Evolutionary conservation across 2,797 vertebrate species (phyloP).

Genomic region (Odontamblyopus lacepedii): DNA sequence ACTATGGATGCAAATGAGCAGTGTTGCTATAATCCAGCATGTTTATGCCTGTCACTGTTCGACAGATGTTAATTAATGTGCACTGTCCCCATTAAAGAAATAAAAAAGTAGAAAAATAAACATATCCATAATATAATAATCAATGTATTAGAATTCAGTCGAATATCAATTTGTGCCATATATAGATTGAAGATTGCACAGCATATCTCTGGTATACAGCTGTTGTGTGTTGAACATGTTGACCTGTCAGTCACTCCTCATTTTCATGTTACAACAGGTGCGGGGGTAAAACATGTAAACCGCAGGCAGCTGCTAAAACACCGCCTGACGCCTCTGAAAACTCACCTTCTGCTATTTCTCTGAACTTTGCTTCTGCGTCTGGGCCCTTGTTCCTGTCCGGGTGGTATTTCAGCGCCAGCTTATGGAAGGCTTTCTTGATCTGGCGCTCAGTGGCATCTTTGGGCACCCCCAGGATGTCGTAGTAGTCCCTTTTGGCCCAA

Average conservation of each 20-base stretch:
- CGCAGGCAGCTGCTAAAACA: background rate
- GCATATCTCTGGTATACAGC: background rate
- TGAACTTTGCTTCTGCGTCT: slow-evolving; percentile 91
- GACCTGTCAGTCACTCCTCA: background rate
- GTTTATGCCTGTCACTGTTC: too few species aligned
- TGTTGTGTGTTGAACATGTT: background rate
- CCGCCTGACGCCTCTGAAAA: background rate
- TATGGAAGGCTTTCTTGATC: slow-evolving; percentile 97
- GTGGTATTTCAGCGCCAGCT: slow-evolving; percentile 93
- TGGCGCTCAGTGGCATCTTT: slow-evolving; percentile 91
- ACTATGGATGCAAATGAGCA: too few species aligned
- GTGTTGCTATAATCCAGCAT: too few species aligned
- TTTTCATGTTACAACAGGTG: slow-evolving; percentile 2
- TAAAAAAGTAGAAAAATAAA: too few species aligned
- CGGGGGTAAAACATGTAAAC: background rate
- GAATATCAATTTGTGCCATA: background rate
- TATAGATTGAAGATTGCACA: too few species aligned
- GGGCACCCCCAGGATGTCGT: slow-evolving; percentile 91
- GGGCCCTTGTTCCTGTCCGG: slow-evolving; percentile 96
- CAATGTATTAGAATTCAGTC: background rate
- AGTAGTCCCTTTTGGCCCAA: slow-evolving; percentile 91
- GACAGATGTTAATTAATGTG: too few species aligned
- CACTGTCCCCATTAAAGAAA: too few species aligned
- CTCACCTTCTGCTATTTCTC: slow-evolving; percentile 92
- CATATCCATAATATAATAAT: too few species aligned